phyloP scores from a whole-genome alignment of 2,888 invertebrate genomes.

The Drosophila histrio region DNA sequence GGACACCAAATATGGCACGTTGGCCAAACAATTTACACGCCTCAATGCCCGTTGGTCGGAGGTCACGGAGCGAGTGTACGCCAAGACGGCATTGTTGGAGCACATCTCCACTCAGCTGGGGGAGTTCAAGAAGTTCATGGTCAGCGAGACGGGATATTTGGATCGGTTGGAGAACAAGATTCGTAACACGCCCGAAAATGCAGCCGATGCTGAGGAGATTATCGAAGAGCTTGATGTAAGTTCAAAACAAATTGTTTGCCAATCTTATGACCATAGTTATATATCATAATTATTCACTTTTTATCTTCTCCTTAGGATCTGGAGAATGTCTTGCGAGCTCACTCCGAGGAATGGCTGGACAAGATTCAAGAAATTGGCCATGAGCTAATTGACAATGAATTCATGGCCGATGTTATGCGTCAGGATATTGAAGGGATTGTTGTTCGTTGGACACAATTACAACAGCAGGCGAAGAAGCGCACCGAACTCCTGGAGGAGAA shows the following conservation, averaged over 20 bases:
- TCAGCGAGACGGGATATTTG: conserved; percentile 90
- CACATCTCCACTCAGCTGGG: conserved; percentile 91
- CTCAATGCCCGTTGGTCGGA: conserved; percentile 90
- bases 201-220: conserved; percentile 94
- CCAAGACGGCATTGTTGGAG: conserved; percentile 87
- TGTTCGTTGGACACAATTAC: conserved; percentile 88
- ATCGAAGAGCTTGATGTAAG: conserved; percentile 94
- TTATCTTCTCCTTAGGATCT: conserved; percentile 87
- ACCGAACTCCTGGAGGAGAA: conserved; percentile 87
- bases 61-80: conserved; percentile 89
- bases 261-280: too few relatives aligned
- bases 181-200: conserved; percentile 88
- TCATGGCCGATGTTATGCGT: conserved; percentile 89
- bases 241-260: too few relatives aligned
- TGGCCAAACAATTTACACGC: conserved; percentile 88
- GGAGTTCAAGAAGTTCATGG: conserved; percentile 91
- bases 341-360: conserved; percentile 89
- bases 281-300: too few relatives aligned
- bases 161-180: conserved; percentile 92
- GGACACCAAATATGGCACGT: conserved; percentile 85
- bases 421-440: conserved; percentile 88
- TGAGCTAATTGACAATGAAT: conserved; percentile 89
- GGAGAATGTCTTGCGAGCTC: conserved; percentile 90
- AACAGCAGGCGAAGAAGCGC: conserved; percentile 86
- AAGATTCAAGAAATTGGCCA: conserved; percentile 91